A percentile compares a stretch with the other conserved stretches of the same genome.
Evolutionary conservation across 2,113 vertebrate species (phyloP).

Genomic region (Ellobius talpinus): DNA sequence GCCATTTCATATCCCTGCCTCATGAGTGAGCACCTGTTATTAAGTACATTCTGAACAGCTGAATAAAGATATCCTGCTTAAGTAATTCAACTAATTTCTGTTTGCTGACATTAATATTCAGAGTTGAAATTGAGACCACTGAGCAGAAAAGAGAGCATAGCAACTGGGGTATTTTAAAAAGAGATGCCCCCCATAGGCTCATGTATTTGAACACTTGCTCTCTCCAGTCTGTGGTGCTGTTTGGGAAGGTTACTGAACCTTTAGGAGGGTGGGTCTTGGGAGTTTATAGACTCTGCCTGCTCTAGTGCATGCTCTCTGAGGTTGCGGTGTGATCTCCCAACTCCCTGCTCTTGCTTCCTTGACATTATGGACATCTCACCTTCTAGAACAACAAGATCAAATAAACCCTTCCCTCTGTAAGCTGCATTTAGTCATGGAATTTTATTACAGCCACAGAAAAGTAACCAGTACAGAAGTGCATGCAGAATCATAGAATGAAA

Average conservation of each 20-base stretch:
- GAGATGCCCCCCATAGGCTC: too few species aligned
- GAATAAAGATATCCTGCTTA: slow-evolving; percentile 91
- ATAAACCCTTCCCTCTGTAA: not conserved
- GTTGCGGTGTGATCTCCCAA: not conserved
- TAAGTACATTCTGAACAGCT: slow-evolving; percentile 92
- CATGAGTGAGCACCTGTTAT: slow-evolving; percentile 90
- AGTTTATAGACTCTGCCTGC: not conserved
- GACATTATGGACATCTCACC: not conserved
- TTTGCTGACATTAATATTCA: slow-evolving; percentile 92
- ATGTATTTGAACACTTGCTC: not conserved
- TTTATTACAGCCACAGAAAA: not conserved
- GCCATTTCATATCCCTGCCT: slow-evolving; percentile 88
- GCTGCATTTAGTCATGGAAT: not conserved
- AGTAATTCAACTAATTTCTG: slow-evolving; percentile 89
- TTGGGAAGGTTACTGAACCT: not conserved
- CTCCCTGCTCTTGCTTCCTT: not conserved
- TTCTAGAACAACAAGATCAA: not conserved
- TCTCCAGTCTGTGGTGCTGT: not conserved
- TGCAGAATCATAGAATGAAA: slow-evolving; percentile 83
- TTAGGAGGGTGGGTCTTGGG: not conserved
- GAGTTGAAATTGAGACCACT: slow-evolving; percentile 88
- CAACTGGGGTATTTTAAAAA: not conserved
- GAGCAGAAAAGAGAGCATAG: slow-evolving; percentile 84
- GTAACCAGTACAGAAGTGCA: slow-evolving; percentile 87
- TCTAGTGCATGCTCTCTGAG: not conserved